Percentiles rank a stretch among this genome's conserved stretches.
These are phyloP conservation scores for Myotis myotis DNA, from an alignment of 2,797 vertebrate genomes.

Conservation along the genomic window DNA sequence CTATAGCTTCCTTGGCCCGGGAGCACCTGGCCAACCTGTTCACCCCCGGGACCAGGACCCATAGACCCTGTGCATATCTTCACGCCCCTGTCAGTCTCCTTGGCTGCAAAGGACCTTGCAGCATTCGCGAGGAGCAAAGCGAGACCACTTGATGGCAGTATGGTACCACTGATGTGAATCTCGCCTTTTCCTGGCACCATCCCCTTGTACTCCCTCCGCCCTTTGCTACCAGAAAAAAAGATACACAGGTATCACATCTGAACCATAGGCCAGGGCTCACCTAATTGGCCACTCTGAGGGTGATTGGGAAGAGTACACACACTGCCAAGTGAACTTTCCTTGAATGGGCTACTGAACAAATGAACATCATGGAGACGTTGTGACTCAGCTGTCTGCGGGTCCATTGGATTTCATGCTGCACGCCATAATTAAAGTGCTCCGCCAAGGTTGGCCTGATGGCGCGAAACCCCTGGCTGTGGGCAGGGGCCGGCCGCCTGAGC, in stretches of 20 bases:
- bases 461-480: fast-evolving
- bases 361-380: fast-evolving
- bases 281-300: too few species aligned
- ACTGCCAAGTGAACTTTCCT: too few species aligned
- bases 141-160: not conserved
- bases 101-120: not conserved
- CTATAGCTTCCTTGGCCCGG: not conserved
- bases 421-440: too few species aligned
- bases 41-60: not conserved
- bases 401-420: too few species aligned
- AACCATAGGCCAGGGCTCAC: too few species aligned
- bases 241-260: too few species aligned
- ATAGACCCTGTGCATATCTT: too few species aligned
- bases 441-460: fast-evolving
- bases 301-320: too few species aligned
- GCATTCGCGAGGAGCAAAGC: not conserved
- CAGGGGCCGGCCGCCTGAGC: not conserved
- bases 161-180: not conserved
- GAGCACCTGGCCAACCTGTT: not conserved
- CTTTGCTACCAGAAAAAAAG: not conserved
- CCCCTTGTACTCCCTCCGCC: not conserved
- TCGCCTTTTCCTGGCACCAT: too few species aligned
- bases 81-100: too few species aligned
- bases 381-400: too few species aligned
- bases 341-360: too few species aligned